phyloP scores from a whole-genome alignment of 2,113 vertebrate species.

The Coturnix japonica region DNA sequence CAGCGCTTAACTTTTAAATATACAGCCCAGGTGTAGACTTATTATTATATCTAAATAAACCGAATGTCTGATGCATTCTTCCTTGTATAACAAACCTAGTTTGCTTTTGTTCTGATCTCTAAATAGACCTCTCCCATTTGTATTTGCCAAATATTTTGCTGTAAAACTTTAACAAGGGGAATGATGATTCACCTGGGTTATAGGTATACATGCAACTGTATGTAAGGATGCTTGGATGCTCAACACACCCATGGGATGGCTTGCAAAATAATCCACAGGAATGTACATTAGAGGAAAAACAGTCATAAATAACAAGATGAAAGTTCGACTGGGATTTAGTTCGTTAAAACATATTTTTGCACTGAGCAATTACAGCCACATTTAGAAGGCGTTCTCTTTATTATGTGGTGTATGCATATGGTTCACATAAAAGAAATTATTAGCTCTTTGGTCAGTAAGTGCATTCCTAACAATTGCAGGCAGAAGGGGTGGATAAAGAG shows the following conservation, averaged over 20 bases:
- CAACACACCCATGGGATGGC: slow-evolving; percentile 27
- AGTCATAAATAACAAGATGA: slow-evolving; percentile 11
- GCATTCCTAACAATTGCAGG: slow-evolving; percentile 3
- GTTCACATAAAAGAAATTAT: background rate
- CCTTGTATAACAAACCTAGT: slow-evolving; percentile 44
- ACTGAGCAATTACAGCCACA: slow-evolving; percentile 3
- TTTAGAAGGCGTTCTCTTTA: background rate
- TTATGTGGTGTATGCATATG: background rate
- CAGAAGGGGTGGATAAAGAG: slow-evolving; percentile 31
- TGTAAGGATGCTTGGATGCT: slow-evolving; percentile 43
- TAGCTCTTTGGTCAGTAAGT: background rate
- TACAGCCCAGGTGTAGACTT: slow-evolving; percentile 41
- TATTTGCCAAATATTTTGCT: slow-evolving; percentile 59
- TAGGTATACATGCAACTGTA: slow-evolving; percentile 18
- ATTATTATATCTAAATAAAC: slow-evolving; percentile 60
- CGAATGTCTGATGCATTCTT: slow-evolving; percentile 35
- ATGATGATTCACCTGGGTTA: slow-evolving; percentile 68
- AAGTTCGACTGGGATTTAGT: slow-evolving; percentile 24
- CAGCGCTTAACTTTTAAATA: slow-evolving; percentile 43
- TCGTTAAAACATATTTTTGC: slow-evolving; percentile 27
- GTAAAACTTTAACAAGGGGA: slow-evolving; percentile 59
- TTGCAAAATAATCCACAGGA: slow-evolving; percentile 70
- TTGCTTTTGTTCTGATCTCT: slow-evolving; percentile 38
- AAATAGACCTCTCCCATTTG: slow-evolving; percentile 38
- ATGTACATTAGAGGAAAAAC: slow-evolving; percentile 11